Evolutionary conservation across 2,888 invertebrate species (phyloP).

Genomic region (Griposia aprilina): DNA sequence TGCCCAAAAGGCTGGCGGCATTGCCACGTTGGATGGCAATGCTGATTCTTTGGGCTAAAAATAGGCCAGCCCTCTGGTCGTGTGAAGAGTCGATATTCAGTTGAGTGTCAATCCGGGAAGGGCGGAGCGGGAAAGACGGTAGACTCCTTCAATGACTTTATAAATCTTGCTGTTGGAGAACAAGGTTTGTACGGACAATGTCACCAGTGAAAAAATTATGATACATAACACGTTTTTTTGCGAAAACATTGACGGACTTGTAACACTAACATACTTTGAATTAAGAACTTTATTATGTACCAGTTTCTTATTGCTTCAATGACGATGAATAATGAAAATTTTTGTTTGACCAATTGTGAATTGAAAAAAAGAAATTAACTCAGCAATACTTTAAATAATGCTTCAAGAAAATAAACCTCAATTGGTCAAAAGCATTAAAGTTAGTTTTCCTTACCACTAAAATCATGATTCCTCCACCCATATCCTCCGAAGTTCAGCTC

Average conservation of each 20-base stretch:
- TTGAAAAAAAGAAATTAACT: too few relatives aligned
- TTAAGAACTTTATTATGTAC: background rate
- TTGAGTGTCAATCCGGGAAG: background rate
- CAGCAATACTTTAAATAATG: background rate
- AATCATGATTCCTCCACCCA: slow-evolving; percentile 94
- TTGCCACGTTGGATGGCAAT: too few relatives aligned
- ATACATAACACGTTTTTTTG: background rate
- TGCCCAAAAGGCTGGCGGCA: too few relatives aligned
- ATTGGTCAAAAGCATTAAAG: background rate
- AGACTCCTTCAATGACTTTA: background rate
- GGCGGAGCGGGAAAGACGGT: background rate
- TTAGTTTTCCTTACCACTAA: slow-evolving; percentile 92
- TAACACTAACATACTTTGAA: slow-evolving; percentile 30
- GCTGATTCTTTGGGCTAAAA: too few relatives aligned
- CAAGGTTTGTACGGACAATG: background rate
- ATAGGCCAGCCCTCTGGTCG: too few relatives aligned
- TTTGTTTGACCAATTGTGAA: background rate
- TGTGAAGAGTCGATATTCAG: too few relatives aligned
- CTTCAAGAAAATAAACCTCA: background rate
- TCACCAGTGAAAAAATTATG: slow-evolving; percentile 12
- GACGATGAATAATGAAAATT: background rate
- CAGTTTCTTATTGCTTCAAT: background rate
- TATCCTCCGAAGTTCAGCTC: slow-evolving; percentile 94
- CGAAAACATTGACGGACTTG: slow-evolving; percentile 3
- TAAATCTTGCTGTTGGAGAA: too few relatives aligned